Percentiles rank a stretch among this genome's conserved stretches.
These are phyloP conservation scores for Agrypnia vestita DNA, from an alignment of 1,140 invertebrate genomes.

Conservation along the genomic window DNA sequence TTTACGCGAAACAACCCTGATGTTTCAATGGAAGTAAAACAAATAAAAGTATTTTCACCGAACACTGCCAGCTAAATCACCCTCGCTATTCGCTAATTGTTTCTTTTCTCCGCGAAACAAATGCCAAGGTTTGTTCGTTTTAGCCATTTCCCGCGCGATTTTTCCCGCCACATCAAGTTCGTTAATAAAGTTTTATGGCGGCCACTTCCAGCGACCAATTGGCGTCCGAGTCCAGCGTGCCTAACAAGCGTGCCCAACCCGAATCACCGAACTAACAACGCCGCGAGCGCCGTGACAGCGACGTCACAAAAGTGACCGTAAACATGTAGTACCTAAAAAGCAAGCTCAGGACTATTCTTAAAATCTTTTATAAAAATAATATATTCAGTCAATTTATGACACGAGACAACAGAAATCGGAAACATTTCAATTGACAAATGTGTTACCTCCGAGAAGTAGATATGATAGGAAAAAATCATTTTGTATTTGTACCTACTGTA, in stretches of 20 bases:
- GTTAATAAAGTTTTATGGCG: constrained; percentile 4
- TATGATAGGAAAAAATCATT: too few species aligned
- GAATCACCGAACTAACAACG: not conserved
- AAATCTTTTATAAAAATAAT: too few species aligned
- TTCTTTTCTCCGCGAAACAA: not conserved
- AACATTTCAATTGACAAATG: too few species aligned
- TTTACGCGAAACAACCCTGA: not conserved
- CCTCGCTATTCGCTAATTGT: constrained; percentile 2
- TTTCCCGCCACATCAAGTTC: not conserved
- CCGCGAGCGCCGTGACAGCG: too few species aligned
- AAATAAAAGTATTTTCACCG: too few species aligned
- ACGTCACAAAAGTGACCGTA: too few species aligned
- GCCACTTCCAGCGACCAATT: not conserved
- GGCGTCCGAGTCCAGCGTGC: not conserved
- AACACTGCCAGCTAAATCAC: not conserved
- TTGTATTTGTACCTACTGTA: too few species aligned
- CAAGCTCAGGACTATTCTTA: too few species aligned
- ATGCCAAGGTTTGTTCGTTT: not conserved
- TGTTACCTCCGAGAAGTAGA: too few species aligned
- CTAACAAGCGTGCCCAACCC: constrained; percentile 1
- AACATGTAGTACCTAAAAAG: too few species aligned
- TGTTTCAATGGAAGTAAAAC: not conserved
- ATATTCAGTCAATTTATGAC: too few species aligned
- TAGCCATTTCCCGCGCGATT: constrained; percentile 14
- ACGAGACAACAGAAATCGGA: too few species aligned